Percentiles rank a stretch among this genome's conserved stretches.
These are phyloP conservation scores for Thymelicus acteon DNA, from an alignment of 2,888 invertebrate genomes.

Conservation along the genomic window DNA sequence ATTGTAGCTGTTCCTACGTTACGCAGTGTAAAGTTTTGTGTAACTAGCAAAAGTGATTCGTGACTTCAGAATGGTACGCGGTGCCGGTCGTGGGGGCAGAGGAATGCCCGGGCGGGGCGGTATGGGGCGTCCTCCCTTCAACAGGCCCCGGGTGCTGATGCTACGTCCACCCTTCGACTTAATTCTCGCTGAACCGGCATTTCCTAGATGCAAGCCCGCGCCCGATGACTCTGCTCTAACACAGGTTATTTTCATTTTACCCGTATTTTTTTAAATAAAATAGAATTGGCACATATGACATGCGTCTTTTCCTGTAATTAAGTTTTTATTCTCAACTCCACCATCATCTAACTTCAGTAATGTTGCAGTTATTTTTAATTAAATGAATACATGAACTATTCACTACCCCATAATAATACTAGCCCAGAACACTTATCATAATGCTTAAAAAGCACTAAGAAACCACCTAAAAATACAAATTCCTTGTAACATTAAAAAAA, in stretches of 20 bases:
- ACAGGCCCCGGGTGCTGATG: constrained; percentile 74
- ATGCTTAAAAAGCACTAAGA: too few relatives aligned
- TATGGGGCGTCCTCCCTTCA: constrained; percentile 82
- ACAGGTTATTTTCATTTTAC: constrained; percentile 77
- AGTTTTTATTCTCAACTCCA: too few relatives aligned
- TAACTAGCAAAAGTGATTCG: constrained; percentile 22
- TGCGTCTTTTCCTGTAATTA: too few relatives aligned
- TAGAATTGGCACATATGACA: too few relatives aligned
- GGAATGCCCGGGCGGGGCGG: constrained; percentile 87
- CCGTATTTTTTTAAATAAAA: background rate
- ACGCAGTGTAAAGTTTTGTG: background rate
- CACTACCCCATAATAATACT: too few relatives aligned
- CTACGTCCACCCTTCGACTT: constrained; percentile 93
- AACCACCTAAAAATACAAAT: too few relatives aligned
- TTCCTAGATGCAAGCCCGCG: constrained; percentile 91
- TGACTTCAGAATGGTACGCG: constrained; percentile 87
- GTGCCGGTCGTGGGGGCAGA: constrained; percentile 87
- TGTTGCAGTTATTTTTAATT: too few relatives aligned
- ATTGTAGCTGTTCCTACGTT: constrained; percentile 6
- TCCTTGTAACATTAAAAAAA: too few relatives aligned
- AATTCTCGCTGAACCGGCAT: constrained; percentile 94
- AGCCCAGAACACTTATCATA: too few relatives aligned
- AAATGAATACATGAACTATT: too few relatives aligned
- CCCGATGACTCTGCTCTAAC: constrained; percentile 94
- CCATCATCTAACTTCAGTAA: too few relatives aligned